phyloP scores from a whole-genome alignment of 2,113 vertebrate genomes.

The Diglossa brunneiventris region DNA sequence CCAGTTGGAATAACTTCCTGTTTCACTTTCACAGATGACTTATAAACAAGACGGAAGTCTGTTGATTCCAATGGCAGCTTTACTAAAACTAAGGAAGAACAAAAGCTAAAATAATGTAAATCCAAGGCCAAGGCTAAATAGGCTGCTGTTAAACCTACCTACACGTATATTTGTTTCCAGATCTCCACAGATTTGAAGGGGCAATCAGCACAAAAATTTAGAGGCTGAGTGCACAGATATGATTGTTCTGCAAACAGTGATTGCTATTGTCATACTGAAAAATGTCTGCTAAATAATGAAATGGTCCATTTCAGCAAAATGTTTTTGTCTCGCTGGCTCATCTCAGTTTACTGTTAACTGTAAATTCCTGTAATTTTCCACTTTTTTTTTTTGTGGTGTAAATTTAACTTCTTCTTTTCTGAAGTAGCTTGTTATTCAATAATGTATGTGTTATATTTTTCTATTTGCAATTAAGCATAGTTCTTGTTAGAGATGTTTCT shows the following conservation, averaged over 20 bases:
- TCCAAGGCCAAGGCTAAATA: neutral
- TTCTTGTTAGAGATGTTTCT: neutral
- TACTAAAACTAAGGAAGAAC: neutral
- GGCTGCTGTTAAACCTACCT: neutral
- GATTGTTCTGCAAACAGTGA: neutral
- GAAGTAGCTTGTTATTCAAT: neutral
- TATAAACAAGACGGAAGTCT: neutral
- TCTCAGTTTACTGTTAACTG: neutral
- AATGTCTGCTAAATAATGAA: neutral
- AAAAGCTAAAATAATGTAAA: neutral
- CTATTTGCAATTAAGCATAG: neutral
- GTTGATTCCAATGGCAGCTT: neutral
- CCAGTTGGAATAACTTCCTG: neutral
- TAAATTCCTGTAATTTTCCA: neutral
- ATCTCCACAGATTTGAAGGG: neutral
- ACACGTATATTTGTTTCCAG: neutral
- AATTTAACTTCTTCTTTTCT: neutral
- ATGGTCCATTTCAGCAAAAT: neutral
- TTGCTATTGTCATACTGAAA: neutral
- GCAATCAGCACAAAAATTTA: neutral
- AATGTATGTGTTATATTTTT: neutral
- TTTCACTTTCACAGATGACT: neutral
- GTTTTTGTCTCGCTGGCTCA: neutral
- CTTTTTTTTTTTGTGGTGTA: neutral
- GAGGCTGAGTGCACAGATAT: neutral